Base-by-base conservation (phyloP, 2,113 vertebrate genomes). In the Bufo gargarizans region DNA sequence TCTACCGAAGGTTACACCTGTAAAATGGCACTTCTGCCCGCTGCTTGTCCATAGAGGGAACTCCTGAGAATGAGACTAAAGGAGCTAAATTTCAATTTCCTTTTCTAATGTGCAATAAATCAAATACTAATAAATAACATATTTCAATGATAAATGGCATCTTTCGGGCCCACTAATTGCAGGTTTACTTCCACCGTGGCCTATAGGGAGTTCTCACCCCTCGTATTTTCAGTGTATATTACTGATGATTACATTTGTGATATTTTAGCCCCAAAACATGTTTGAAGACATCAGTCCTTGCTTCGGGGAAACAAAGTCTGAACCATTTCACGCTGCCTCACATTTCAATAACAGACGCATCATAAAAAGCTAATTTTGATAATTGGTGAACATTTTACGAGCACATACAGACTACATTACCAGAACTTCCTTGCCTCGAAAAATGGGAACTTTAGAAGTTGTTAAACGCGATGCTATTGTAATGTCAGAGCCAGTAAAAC, bases 281-380 rank as follows among this genome's bases (percentile, higher is more conserved):
- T 72, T 6, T 45, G 69, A 45, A 45, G 43, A 72, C 43, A 74
- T 49, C 71, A 10, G 3, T 47, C 2, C 47, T 49, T 76, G 72
- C 72, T 76, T 50, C 47, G 8, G 47, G 47, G 72, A 76, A 76
- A 3, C 43, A 17, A 74, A 74, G 33, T 1, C 43, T 6, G 45
- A 74, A 74, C 10, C 0, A 50, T 50, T 45, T 20, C 72, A 76
- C 8, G 45, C 47, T 3, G 43, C 69, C 69, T 45, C 69, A 49
- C 72, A 19, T 76, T 76, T 76, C 72, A 19, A 50, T 76, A 76
- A 76, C 72, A 50, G 17, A 49, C 20, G 72, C 72, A 76, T 76
- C 72, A 17, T 50, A 50, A 76, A 76, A 76, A 49, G 49, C 16
- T 0, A 10, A 76, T 76, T 50, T 49, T 8, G 9, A 76, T 76